Percentiles rank a stretch among this genome's conserved stretches.
phyloP scores from a whole-genome alignment of 2,888 invertebrate genomes.

The Fissipunctia ypsillon region DNA sequence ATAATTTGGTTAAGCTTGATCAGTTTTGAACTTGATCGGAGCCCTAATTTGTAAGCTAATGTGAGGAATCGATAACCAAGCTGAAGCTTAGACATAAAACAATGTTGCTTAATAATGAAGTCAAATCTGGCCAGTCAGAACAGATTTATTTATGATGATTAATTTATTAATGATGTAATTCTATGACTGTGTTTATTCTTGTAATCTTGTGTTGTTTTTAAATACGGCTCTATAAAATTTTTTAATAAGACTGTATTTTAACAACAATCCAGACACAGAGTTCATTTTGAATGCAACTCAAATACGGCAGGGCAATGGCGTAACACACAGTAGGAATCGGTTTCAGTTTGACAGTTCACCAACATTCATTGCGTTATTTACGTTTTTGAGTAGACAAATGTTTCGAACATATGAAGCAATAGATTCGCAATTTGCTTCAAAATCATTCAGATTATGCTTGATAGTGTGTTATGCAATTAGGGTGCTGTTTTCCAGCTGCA shows the following conservation, averaged over 20 bases:
- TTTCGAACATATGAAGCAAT: too few species aligned
- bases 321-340: too few species aligned
- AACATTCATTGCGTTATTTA: too few species aligned
- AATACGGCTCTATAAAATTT: background rate
- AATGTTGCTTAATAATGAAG: background rate
- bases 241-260: background rate
- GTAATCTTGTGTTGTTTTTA: background rate
- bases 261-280: background rate
- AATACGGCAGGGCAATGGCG: too few species aligned
- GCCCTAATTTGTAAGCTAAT: constrained; percentile 20
- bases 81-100: background rate
- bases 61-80: background rate
- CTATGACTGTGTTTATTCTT: background rate
- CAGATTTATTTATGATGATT: too few species aligned
- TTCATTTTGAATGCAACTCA: constrained; percentile 4
- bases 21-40: background rate
- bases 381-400: too few species aligned
- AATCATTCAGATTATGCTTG: too few species aligned
- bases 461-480: too few species aligned
- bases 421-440: too few species aligned
- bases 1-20: constrained; percentile 24
- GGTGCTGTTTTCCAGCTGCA: constrained; percentile 1
- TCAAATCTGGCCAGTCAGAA: background rate
- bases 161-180: too few species aligned
- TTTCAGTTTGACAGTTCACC: too few species aligned